Percentiles rank a stretch among this genome's conserved stretches.
Conservation (phyloP, 2,888 invertebrate species). For the Hydrotaea diabolus region DNA sequence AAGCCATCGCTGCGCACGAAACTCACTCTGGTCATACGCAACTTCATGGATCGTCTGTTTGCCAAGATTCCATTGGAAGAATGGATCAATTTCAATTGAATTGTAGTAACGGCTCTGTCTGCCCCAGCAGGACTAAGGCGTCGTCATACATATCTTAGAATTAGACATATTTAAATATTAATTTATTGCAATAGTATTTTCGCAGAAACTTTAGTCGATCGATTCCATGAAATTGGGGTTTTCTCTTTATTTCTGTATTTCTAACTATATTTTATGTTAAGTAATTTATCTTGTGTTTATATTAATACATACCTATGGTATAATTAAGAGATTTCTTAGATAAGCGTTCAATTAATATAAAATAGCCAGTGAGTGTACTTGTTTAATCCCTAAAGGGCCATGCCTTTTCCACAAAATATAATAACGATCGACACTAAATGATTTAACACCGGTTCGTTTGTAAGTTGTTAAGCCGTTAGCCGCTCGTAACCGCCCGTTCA, state of each 20-base stretch:
- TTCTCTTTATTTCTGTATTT: neutral
- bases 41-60: conserved; percentile 88
- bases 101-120: too few relatives aligned
- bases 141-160: neutral
- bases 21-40: conserved; percentile 87
- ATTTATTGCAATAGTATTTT: conserved; percentile 15
- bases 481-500: too few relatives aligned
- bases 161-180: neutral
- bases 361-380: neutral
- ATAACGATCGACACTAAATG: too few relatives aligned
- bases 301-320: neutral
- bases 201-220: conserved; percentile 42
- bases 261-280: neutral
- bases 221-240: conserved; percentile 11
- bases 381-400: neutral
- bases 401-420: too few relatives aligned
- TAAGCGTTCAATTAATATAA: neutral
- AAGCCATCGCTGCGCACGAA: conserved; percentile 91
- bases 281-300: neutral
- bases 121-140: neutral
- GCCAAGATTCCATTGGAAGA: conserved; percentile 89
- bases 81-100: conserved; percentile 83
- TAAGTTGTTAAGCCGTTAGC: too few relatives aligned
- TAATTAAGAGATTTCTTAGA: neutral
- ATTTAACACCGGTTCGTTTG: too few relatives aligned